Evolutionary conservation across 2,797 vertebrate genomes (phyloP).

Genomic region (Oophaga sylvatica): DNA sequence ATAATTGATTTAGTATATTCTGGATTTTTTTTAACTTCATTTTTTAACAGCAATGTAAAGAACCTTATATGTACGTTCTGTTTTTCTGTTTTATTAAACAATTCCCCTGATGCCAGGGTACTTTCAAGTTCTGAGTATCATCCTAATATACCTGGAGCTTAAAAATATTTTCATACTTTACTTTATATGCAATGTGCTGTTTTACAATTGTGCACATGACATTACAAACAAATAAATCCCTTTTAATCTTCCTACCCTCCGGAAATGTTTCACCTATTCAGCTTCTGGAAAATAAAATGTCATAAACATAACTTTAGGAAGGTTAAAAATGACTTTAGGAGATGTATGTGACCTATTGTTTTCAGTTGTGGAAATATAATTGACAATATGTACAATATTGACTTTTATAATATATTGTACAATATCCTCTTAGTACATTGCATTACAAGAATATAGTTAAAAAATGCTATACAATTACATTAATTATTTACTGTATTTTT

Average conservation of each 20-base stretch:
- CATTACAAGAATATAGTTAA: no score
- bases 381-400: background rate
- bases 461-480: no score
- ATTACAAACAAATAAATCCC: slow-evolving; percentile 10
- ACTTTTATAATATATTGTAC: background rate
- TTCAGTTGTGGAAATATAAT: background rate
- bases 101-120: background rate
- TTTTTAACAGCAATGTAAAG: background rate
- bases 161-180: background rate
- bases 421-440: no score
- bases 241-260: slow-evolving; percentile 25
- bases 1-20: no score
- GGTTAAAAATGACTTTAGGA: slow-evolving; percentile 44
- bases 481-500: no score
- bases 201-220: background rate
- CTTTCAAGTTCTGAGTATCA: background rate
- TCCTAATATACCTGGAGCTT: background rate
- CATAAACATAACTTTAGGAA: slow-evolving; percentile 37
- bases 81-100: background rate
- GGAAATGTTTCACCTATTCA: slow-evolving; percentile 45
- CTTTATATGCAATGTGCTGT: background rate
- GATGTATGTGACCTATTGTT: slow-evolving; percentile 3
- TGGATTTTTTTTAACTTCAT: background rate
- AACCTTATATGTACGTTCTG: no score
- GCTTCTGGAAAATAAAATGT: slow-evolving; percentile 35